A percentile compares a stretch with the other conserved stretches of the same genome.
Evolutionary conservation across 92 coral and sea anemone species (phyloP).

Genomic region (Epizoanthus illoricatus): DNA sequence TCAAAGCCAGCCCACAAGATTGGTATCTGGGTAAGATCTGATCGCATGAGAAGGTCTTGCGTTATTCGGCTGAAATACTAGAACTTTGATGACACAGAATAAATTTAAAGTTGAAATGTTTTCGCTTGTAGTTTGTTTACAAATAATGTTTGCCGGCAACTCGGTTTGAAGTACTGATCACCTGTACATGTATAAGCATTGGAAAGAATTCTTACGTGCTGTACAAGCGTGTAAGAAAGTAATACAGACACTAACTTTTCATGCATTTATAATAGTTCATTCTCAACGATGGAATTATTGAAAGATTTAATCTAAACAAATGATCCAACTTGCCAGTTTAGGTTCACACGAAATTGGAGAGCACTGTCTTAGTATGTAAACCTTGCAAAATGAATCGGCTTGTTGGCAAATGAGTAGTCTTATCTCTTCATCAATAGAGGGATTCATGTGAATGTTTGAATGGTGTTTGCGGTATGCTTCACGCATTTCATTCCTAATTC

Average conservation of each 20-base stretch:
- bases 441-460: slow-evolving; percentile 6
- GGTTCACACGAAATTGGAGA: neutral
- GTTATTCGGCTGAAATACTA: slow-evolving; percentile 3
- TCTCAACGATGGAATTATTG: neutral
- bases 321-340: neutral
- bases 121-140: slow-evolving; percentile 6
- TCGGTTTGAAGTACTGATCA: neutral
- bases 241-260: too few species aligned
- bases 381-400: neutral
- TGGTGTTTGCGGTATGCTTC: neutral
- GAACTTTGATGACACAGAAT: neutral
- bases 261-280: neutral
- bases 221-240: neutral
- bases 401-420: slow-evolving; percentile 2
- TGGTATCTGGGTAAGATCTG: neutral
- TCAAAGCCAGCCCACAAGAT: neutral
- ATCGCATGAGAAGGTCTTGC: neutral
- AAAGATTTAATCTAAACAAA: neutral
- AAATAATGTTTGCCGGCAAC: neutral
- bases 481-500: slow-evolving; percentile 12
- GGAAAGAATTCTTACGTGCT: neutral
- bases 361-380: neutral
- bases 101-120: neutral
- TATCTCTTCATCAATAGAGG: slow-evolving; percentile 1
- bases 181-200: neutral